These are phyloP conservation scores for Brenthis ino DNA, from an alignment of 2,888 invertebrate genomes.

Conservation along the genomic window DNA sequence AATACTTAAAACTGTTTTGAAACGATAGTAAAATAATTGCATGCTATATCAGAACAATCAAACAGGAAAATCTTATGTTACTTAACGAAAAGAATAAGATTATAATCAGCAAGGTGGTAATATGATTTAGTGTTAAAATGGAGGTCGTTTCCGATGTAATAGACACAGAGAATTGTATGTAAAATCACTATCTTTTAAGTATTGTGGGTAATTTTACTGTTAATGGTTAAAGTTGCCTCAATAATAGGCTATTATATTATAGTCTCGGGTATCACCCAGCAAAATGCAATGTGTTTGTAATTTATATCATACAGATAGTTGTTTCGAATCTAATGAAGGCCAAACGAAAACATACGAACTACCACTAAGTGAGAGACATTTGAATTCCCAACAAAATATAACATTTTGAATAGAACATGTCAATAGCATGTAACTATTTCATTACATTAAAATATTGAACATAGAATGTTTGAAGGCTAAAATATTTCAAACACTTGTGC, in stretches of 20 bases:
- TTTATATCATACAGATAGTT: no score
- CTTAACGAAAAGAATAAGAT: conserved; percentile 59
- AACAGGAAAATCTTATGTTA: conserved; percentile 54
- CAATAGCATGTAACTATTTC: no score
- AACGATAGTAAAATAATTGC: conserved; percentile 44
- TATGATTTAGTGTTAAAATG: conserved; percentile 61
- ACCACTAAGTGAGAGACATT: no score
- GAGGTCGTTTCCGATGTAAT: conserved; percentile 60
- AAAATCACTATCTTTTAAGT: conserved; percentile 15
- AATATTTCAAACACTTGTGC: not conserved
- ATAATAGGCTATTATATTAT: not conserved
- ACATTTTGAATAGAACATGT: no score
- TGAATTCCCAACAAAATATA: no score
- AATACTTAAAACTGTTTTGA: conserved; percentile 45
- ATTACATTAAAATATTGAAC: no score
- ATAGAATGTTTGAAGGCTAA: no score
- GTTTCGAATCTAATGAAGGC: no score
- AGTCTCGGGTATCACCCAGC: no score
- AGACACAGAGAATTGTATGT: conserved; percentile 57
- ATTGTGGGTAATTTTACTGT: conserved; percentile 7
- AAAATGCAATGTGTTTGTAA: no score
- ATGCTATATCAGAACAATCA: conserved; percentile 48
- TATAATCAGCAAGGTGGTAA: conserved; percentile 59
- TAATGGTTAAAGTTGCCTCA: not conserved
- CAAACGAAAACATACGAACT: no score